A percentile compares a stretch with the other conserved stretches of the same genome.
Evolutionary conservation across 2,797 vertebrate genomes (phyloP).

Genomic region (Lophotriccus pileatus): DNA sequence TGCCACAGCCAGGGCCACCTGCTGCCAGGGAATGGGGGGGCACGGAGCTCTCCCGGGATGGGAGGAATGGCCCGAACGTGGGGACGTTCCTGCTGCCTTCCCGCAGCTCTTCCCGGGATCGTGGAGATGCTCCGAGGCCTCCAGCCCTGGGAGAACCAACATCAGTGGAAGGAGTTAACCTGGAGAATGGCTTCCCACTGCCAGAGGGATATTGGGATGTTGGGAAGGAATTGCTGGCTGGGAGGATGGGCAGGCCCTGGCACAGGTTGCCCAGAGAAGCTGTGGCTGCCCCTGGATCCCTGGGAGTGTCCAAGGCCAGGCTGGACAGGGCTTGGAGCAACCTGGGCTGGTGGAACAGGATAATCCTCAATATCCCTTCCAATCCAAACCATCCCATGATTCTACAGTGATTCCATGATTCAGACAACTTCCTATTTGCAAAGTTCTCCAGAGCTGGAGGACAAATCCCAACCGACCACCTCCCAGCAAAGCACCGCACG

Average conservation of each 20-base stretch:
- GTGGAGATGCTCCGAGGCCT: not conserved
- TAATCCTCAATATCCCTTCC: not conserved
- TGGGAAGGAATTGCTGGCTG: not conserved
- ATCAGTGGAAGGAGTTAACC: no score
- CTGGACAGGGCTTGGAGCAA: accelerated
- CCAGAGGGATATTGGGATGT: not conserved
- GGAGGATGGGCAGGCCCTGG: not conserved
- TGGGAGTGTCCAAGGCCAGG: not conserved
- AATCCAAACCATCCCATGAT: not conserved
- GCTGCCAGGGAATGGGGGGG: not conserved
- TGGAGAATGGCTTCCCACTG: no score
- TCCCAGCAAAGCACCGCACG: not conserved
- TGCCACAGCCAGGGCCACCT: constrained; percentile 17
- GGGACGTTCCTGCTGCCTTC: not conserved
- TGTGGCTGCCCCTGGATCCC: not conserved
- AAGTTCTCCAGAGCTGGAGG: not conserved
- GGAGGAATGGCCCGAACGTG: not conserved
- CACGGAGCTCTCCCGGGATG: not conserved
- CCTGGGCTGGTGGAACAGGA: not conserved
- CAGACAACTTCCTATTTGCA: not conserved
- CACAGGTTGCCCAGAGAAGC: not conserved
- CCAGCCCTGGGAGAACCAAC: no score
- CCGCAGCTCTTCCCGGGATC: not conserved
- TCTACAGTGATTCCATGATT: not conserved
- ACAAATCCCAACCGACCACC: not conserved